Percentiles rank a stretch among this genome's conserved stretches.
These are phyloP conservation scores for Microchrysa polita DNA, from an alignment of 2,888 invertebrate species.

Conservation along the genomic window DNA sequence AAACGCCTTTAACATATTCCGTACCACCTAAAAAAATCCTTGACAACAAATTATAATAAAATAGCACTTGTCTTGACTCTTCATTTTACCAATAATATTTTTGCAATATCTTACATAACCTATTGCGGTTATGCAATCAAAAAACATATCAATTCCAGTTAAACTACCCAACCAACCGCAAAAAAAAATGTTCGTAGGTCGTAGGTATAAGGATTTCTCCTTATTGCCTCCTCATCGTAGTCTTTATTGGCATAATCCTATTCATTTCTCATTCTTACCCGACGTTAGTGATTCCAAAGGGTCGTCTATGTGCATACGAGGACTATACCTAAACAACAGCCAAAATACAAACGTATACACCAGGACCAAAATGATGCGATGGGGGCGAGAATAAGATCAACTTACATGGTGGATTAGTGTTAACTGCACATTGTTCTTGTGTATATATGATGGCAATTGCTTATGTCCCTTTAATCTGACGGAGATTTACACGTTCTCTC, in stretches of 20 bases:
- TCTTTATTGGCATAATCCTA: neutral
- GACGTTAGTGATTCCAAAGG: neutral
- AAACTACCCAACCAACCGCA: neutral
- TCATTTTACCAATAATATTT: no score
- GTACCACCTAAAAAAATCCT: no score
- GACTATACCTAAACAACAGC: neutral
- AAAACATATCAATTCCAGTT: constrained; percentile 5
- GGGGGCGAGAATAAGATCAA: constrained; percentile 14
- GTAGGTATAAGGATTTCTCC: neutral
- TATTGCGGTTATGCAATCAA: no score
- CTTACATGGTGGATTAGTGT: constrained; percentile 45
- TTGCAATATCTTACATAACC: no score
- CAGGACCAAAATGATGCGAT: constrained; percentile 2
- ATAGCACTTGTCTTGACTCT: no score
- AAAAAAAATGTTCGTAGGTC: neutral
- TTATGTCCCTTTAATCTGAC: constrained; percentile 27
- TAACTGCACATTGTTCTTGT: constrained; percentile 39
- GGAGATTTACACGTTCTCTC: constrained; percentile 42
- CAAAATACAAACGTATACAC: no score
- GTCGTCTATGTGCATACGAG: constrained; percentile 37
- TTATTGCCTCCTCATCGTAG: neutral
- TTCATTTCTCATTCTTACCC: neutral
- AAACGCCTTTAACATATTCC: no score
- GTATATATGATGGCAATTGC: constrained; percentile 34
- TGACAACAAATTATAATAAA: no score